These are phyloP conservation scores for Pluvialis apricaria DNA, from an alignment of 2,113 vertebrate species.

Conservation along the genomic window DNA sequence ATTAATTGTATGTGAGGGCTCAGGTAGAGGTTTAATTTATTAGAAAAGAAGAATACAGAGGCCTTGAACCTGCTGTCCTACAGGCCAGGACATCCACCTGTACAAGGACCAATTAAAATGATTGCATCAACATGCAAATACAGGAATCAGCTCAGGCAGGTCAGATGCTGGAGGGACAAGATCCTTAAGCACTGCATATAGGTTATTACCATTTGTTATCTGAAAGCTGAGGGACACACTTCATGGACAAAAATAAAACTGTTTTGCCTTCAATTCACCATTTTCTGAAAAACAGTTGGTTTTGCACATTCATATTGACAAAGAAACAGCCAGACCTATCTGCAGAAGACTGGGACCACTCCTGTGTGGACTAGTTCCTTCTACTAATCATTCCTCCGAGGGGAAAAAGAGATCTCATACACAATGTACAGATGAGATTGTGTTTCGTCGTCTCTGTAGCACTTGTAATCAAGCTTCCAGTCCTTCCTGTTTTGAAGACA, in stretches of 20 bases:
- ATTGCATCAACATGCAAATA: not conserved
- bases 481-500: constrained; percentile 29
- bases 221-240: not conserved
- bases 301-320: not conserved
- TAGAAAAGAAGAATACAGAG: not conserved
- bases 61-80: not conserved
- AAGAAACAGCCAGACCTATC: not conserved
- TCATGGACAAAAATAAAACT: not conserved
- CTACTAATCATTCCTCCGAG: not conserved
- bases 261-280: not conserved
- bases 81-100: not conserved
- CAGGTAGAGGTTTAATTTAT: not conserved
- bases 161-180: not conserved
- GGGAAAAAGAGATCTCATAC: not conserved
- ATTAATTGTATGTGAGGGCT: not conserved
- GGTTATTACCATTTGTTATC: not conserved
- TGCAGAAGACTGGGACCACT: not conserved
- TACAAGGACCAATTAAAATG: not conserved
- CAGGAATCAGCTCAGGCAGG: not conserved
- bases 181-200: not conserved
- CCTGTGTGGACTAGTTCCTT: not conserved
- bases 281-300: not conserved
- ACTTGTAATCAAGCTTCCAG: constrained; percentile 52
- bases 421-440: constrained; percentile 1
- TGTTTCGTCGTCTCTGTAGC: not conserved